Evolutionary conservation across 2,888 invertebrate species (phyloP).

Genomic region (Drosophila yooni): DNA sequence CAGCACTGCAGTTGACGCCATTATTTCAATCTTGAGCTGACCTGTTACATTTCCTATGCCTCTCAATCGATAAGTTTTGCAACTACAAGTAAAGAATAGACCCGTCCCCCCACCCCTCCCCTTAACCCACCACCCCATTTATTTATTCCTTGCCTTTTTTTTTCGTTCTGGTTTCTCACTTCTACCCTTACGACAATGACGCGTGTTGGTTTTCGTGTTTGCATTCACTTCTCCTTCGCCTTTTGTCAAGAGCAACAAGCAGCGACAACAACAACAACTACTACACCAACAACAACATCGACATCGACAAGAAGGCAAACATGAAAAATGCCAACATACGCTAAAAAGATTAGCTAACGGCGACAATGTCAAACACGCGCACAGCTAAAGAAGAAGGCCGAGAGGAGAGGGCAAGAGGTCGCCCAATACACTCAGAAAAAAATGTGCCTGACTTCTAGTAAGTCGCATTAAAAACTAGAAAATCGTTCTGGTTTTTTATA

Average conservation of each 20-base stretch:
- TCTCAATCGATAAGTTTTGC: conserved; percentile 66
- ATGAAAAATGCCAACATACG: conserved; percentile 81
- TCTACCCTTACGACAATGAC: conserved; percentile 57
- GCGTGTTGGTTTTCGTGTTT: conserved; percentile 72
- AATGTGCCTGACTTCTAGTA: too few relatives aligned
- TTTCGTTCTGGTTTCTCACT: not conserved
- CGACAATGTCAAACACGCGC: conserved; percentile 81
- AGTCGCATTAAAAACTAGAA: not conserved
- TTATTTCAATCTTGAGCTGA: conserved; percentile 49
- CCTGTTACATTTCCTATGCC: conserved; percentile 69
- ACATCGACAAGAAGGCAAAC: conserved; percentile 74
- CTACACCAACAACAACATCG: conserved; percentile 33
- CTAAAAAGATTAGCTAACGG: conserved; percentile 82
- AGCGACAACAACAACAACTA: conserved; percentile 38
- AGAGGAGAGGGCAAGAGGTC: conserved; percentile 19
- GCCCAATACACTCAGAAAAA: conserved; percentile 12
- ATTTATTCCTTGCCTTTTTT: not conserved
- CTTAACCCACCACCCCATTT: not conserved
- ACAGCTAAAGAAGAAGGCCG: conserved; percentile 28
- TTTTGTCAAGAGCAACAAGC: conserved; percentile 77
- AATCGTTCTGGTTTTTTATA: not conserved
- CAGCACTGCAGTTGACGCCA: conserved; percentile 33
- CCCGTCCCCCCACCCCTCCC: not conserved
- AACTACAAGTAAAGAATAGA: conserved; percentile 32
- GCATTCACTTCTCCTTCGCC: conserved; percentile 68